Evolutionary conservation across 1,140 invertebrate species (phyloP).

Genomic region (Oreohelix idahoensis): DNA sequence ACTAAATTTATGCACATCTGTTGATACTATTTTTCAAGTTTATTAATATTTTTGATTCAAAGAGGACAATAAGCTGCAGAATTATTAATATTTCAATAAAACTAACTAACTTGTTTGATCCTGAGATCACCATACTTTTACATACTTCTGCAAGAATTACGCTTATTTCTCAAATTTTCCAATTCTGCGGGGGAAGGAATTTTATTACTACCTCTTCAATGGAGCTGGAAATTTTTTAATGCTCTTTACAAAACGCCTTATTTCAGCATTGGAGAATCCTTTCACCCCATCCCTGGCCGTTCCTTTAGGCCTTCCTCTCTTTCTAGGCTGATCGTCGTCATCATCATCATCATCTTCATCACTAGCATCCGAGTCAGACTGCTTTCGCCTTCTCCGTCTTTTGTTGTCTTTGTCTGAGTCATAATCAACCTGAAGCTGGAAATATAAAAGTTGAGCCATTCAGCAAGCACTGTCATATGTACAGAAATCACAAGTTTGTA

Average conservation of each 20-base stretch:
- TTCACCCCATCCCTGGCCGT: slow-evolving; percentile 83
- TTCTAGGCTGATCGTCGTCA: slow-evolving; percentile 79
- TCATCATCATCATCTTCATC: slow-evolving; percentile 83
- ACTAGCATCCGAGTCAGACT: slow-evolving; percentile 82
- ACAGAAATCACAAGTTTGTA: too few species aligned
- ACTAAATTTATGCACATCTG: too few species aligned
- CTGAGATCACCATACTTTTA: too few species aligned
- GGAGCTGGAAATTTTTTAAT: slow-evolving; percentile 96
- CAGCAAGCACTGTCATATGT: too few species aligned
- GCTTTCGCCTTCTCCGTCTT: slow-evolving; percentile 68
- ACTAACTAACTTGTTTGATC: too few species aligned
- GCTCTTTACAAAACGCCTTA: slow-evolving; percentile 82
- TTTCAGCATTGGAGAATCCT: slow-evolving; percentile 89
- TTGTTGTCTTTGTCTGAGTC: slow-evolving; percentile 72
- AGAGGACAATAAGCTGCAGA: too few species aligned
- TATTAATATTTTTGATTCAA: too few species aligned
- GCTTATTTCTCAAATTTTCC: not conserved
- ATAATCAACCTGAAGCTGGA: slow-evolving; percentile 74
- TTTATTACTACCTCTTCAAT: slow-evolving; percentile 80
- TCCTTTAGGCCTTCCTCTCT: slow-evolving; percentile 80
- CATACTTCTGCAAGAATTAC: too few species aligned
- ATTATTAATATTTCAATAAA: too few species aligned
- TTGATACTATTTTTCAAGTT: too few species aligned
- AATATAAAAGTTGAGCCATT: too few species aligned
- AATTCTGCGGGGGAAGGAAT: too few species aligned